Conservation (phyloP, 1,140 invertebrate species). For the Cheumatopsyche charites region DNA sequence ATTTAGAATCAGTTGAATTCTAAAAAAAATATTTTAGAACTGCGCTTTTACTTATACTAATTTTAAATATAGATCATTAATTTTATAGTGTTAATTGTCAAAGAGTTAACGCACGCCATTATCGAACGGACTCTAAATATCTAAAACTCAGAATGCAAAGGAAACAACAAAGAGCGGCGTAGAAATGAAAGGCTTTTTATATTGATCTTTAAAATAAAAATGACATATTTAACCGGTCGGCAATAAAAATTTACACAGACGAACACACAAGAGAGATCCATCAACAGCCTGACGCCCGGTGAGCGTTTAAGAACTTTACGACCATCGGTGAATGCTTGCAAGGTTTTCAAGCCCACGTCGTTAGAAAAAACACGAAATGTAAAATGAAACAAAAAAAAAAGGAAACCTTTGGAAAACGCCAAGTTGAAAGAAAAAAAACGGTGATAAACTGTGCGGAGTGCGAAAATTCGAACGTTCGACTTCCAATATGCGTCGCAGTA, state of each 20-base stretch:
- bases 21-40: no score
- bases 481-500: no score
- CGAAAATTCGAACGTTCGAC: conserved; percentile 3
- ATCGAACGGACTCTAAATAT: no score
- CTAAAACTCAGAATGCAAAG: no score
- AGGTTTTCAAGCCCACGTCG: neutral
- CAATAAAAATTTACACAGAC: neutral
- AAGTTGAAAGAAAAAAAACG: no score
- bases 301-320: neutral
- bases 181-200: neutral
- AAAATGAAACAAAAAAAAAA: conserved; percentile 5
- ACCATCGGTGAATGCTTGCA: neutral
- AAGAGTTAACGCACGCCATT: no score
- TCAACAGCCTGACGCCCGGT: conserved; percentile 3
- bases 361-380: neutral
- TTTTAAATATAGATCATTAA: no score
- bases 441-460: conserved; percentile 9
- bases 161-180: no score
- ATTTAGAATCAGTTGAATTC: no score
- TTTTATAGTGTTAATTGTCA: no score
- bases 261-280: neutral
- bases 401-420: neutral
- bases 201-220: conserved; percentile 16
- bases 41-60: no score
- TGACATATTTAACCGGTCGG: conserved; percentile 8